phyloP scores from a whole-genome alignment of 2,888 invertebrate species.

The Phengaris arion region DNA sequence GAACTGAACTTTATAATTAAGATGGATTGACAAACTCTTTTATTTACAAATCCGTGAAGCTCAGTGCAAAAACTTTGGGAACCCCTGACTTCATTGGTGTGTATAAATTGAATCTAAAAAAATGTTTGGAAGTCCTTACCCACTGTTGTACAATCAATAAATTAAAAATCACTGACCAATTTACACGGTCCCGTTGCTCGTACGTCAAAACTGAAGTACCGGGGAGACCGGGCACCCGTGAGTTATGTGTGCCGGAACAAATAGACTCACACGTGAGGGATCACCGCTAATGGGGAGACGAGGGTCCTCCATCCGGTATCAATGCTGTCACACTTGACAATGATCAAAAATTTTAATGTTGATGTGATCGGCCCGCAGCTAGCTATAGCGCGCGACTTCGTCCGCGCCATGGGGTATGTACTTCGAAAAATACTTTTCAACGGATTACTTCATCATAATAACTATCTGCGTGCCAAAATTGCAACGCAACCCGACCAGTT shows the following conservation, averaged over 20 bases:
- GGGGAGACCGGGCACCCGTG: conserved; percentile 33
- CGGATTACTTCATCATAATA: too few species aligned
- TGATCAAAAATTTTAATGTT: conserved; percentile 1
- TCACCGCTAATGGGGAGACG: conserved; percentile 34
- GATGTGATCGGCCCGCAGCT: too few species aligned
- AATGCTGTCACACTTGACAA: conserved; percentile 23
- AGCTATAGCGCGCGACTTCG: too few species aligned
- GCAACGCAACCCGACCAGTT: too few species aligned
- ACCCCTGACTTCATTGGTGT: too few species aligned
- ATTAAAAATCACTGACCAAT: conserved; percentile 12
- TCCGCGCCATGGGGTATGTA: too few species aligned
- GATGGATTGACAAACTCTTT: too few species aligned
- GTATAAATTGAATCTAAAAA: not conserved
- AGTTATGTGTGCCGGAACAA: conserved; percentile 48
- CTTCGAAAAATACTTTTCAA: too few species aligned
- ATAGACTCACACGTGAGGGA: conserved; percentile 44
- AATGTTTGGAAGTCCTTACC: not conserved
- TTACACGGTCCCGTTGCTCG: not conserved
- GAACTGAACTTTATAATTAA: too few species aligned
- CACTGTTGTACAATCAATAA: not conserved
- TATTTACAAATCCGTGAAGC: too few species aligned
- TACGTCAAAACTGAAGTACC: conserved; percentile 15
- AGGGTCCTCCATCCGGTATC: conserved; percentile 35
- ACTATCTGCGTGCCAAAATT: too few species aligned
- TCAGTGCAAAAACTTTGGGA: too few species aligned